Evolutionary conservation across 2,888 invertebrate species (phyloP), one percentile per base, ranked within the genome.

Genomic region (Galerucella nymphaeae): DNA sequence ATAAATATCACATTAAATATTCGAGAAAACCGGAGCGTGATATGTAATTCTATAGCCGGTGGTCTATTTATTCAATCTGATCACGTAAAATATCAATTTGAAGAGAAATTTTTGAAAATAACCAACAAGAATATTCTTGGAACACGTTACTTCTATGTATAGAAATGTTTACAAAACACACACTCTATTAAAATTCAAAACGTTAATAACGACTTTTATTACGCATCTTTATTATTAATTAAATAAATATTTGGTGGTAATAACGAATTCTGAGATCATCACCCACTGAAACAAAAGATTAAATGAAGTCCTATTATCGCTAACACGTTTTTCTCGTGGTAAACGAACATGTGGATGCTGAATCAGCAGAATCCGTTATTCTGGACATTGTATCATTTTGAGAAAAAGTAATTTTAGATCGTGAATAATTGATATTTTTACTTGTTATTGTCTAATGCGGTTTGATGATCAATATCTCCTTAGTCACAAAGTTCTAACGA

Each of bases 231-330:
- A 53, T 18, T 53, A 53, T 53, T 53, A 53, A 53, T 53, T 53
- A 53, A 53, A 53, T 53, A 16, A 53, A 8, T 53, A 3, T 48
- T 48, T 38, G 48, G n/a, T 14, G 8, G 48, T 48, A 48, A 48
- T 53, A 53, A 53, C 11, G 16, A 53, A 53, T 53, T 53, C 53
- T 53, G 53, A 53, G 53, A 53, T 53, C 53, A 53, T 53, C 53
- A 18, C 53, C 3, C 9, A 18, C 16, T 53, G 2, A 53, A 53
- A 53, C 53, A 53, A 53, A 16, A 16, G 18, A 16, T 16, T 9
- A 16, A 16, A 16, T 38, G 30, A 38, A 38, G 0, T 38, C 30
- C 9, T 38, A 8, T 38, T 38, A 38, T n/a, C 53, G 53, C 53
- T 53, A 18, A 53, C 53, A 53, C 53, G 18, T 53, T 53, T 53